phyloP scores from a whole-genome alignment of 2,797 vertebrate genomes.

The Hoplostethus mediterraneus region DNA sequence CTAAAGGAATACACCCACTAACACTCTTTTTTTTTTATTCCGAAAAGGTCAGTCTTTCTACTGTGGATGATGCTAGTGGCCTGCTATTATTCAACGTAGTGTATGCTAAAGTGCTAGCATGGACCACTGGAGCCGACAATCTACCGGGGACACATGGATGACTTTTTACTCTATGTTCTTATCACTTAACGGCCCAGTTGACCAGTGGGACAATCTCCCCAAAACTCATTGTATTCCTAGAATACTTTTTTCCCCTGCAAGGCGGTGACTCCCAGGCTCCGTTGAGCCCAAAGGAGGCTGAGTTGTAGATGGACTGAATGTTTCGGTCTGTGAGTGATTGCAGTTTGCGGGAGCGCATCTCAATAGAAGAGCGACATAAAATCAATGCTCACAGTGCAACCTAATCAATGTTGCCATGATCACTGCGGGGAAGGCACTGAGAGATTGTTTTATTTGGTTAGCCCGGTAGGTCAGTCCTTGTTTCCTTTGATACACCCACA shows the following conservation, averaged over 20 bases:
- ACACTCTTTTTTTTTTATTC: no score
- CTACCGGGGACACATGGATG: background rate
- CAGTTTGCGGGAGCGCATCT: conserved; percentile 45
- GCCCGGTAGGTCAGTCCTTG: conserved; percentile 41
- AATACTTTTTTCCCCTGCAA: background rate
- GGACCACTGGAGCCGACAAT: no score
- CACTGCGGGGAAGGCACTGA: conserved; percentile 32
- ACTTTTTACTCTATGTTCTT: background rate
- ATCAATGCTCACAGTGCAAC: conserved; percentile 60
- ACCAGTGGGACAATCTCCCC: background rate
- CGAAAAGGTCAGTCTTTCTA: no score
- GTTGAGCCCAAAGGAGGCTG: conserved; percentile 18
- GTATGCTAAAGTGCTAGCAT: no score
- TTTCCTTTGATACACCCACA: conserved; percentile 16
- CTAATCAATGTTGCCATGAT: conserved; percentile 72
- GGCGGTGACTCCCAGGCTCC: background rate
- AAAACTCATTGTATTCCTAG: background rate
- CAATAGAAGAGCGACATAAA: conserved; percentile 50
- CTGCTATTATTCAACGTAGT: no score
- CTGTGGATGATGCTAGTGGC: no score
- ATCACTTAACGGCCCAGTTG: background rate
- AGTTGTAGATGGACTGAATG: conserved; percentile 45
- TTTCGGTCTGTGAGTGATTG: conserved; percentile 55
- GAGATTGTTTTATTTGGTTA: conserved; percentile 48
- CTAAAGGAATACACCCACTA: background rate